phyloP scores from a whole-genome alignment of 2,113 vertebrate genomes.

The Platichthys flesus region DNA sequence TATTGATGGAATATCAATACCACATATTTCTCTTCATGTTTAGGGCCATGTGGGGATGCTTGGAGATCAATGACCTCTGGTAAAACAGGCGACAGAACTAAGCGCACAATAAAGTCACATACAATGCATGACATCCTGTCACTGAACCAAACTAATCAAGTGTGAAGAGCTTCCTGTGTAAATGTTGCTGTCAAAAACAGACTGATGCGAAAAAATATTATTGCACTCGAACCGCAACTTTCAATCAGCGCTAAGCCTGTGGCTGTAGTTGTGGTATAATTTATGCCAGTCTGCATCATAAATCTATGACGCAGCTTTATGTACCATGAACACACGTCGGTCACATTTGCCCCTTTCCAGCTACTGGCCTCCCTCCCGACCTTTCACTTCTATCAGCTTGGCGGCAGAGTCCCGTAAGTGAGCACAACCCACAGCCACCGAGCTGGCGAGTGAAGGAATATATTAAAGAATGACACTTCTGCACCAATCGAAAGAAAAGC shows the following conservation, averaged over 20 bases:
- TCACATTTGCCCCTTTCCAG: neutral
- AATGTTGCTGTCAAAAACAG: neutral
- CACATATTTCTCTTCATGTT: neutral
- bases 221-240: neutral
- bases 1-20: neutral
- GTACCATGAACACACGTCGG: neutral
- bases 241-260: neutral
- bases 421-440: too few relatives aligned
- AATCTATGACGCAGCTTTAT: constrained; percentile 5
- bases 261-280: neutral
- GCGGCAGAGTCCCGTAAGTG: constrained; percentile 8
- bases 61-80: neutral
- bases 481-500: neutral
- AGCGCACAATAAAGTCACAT: neutral
- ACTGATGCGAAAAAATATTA: neutral
- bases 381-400: constrained; percentile 49
- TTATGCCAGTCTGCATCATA: neutral
- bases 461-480: constrained; percentile 2
- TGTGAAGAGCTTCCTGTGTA: neutral
- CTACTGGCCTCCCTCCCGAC: constrained; percentile 17
- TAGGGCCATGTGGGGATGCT: neutral
- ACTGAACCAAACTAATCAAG: neutral
- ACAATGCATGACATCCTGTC: constrained; percentile 1
- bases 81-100: constrained; percentile 3
- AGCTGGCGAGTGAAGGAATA: neutral